A percentile compares a stretch with the other conserved stretches of the same genome.
Evolutionary conservation across 2,113 vertebrate species (phyloP).

Genomic region (Solea solea): DNA sequence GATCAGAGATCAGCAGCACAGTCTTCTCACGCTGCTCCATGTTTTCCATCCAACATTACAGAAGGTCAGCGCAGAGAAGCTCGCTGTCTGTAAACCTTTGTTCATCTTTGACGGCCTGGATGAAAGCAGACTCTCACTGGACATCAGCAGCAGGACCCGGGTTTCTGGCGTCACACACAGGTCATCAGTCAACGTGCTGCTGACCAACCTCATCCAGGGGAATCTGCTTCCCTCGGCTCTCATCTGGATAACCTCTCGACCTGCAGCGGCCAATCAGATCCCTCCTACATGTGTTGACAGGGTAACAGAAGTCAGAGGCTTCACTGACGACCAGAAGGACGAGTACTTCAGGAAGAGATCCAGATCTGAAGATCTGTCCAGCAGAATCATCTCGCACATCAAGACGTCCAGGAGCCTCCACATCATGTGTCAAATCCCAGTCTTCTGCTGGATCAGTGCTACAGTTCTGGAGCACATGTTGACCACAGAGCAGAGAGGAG

Average conservation of each 20-base stretch:
- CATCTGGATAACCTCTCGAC: not conserved
- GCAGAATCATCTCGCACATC: not conserved
- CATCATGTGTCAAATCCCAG: not conserved
- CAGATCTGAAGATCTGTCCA: not conserved
- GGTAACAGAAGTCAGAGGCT: not conserved
- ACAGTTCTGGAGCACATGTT: not conserved
- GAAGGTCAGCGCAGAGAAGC: not conserved
- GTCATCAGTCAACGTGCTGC: not conserved
- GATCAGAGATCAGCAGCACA: not conserved
- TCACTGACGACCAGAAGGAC: not conserved
- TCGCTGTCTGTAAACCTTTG: not conserved
- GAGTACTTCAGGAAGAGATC: not conserved
- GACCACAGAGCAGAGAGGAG: not conserved
- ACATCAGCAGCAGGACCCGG: not conserved
- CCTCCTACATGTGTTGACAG: not conserved
- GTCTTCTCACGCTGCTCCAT: not conserved
- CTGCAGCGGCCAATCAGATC: not conserved
- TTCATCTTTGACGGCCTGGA: not conserved
- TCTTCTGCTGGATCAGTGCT: not conserved
- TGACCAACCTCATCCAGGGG: not conserved
- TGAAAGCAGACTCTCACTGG: not conserved
- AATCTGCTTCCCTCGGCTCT: not conserved
- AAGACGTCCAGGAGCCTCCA: not conserved
- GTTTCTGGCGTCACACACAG: not conserved
- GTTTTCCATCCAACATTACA: not conserved